Percentiles rank a stretch among this genome's conserved stretches.
Evolutionary conservation across 2,797 vertebrate genomes (phyloP).

Genomic region (Dicrostonyx torquatus): DNA sequence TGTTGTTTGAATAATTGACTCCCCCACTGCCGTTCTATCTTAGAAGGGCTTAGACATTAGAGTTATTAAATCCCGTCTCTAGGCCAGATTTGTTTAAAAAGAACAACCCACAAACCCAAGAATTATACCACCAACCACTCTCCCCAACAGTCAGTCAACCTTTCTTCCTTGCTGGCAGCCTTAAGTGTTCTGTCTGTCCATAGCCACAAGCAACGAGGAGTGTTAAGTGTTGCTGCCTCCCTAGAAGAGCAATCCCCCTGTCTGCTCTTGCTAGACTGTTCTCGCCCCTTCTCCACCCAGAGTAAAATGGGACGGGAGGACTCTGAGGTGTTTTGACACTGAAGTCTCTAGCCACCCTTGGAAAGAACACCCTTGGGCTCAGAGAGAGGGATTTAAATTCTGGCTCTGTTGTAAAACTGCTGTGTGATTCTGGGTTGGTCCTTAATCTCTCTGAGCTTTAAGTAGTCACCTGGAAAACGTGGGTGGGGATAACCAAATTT

Average conservation of each 20-base stretch:
- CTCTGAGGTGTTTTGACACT: not conserved
- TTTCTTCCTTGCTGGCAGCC: not conserved
- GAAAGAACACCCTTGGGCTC: not conserved
- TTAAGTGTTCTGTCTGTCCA: not conserved
- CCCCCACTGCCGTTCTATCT: slow-evolving; percentile 11
- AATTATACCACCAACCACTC: not conserved
- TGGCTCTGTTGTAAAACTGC: not conserved
- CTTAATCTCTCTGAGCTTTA: slow-evolving; percentile 44
- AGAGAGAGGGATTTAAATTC: not conserved
- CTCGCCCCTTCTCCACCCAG: not conserved
- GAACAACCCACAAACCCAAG: not conserved
- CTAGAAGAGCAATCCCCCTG: not conserved
- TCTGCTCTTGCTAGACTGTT: not conserved
- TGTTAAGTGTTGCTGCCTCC: not conserved
- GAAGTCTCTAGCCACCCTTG: not conserved
- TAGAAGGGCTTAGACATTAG: slow-evolving; percentile 39
- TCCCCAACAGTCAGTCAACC: not conserved
- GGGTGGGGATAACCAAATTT: not conserved
- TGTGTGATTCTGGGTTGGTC: not conserved
- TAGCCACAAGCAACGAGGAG: not conserved
- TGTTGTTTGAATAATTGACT: slow-evolving; percentile 70
- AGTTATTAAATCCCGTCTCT: slow-evolving; percentile 31
- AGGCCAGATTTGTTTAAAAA: slow-evolving; percentile 11
- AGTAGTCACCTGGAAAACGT: not conserved
- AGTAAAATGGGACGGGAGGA: not conserved